Base-by-base conservation (phyloP, 2,113 vertebrate species). In the Brachionichthys hirsutus region DNA sequence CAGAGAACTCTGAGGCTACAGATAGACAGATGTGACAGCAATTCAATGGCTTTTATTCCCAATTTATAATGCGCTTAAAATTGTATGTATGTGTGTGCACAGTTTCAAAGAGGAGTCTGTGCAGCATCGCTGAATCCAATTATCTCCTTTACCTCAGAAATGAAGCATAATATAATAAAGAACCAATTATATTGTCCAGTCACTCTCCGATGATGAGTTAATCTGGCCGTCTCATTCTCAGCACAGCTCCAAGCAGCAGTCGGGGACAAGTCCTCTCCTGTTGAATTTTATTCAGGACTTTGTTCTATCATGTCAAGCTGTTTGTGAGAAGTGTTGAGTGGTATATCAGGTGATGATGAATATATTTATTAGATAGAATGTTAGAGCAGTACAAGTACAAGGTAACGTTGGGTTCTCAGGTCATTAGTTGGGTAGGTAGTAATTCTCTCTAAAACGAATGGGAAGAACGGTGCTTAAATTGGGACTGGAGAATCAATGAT, bases 101-200 rank as follows among this genome's bases (percentile, higher is more conserved):
- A 38, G 52, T 48, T n/a, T 22, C 20, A 4, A 16, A 35, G 43
- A 20, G 19, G 20, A 14, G 20, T 63, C 6, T 18, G 0, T 19
- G 22, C 0, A 38, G 41, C n/a, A 15, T 10, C 43, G 19, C 47
- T 46, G 13, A 67, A 12, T 49, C 17, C 14, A 56, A 54, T 50
- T 59, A 56, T 36, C 16, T 55, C 17, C 10, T 2, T 70, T 63
- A 42, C 14, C 11, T 62, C 52, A 40, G 9, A 50, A 67, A 77
- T 81, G 15, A 62, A 53, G 49, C 2, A 0, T 48, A 65, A 65
- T 73, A 8, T 54, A 44, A 44, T 64, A 52, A 76, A 79, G 40
- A 12, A 19, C 9, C 10, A 48, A 69, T 75, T 54, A 62, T 30
- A 4, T 20, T 73, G 49, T 61, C 12, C 20, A 57, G 53, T 74